phyloP scores from a whole-genome alignment of 2,888 invertebrate species.

The Pheosia gnoma region DNA sequence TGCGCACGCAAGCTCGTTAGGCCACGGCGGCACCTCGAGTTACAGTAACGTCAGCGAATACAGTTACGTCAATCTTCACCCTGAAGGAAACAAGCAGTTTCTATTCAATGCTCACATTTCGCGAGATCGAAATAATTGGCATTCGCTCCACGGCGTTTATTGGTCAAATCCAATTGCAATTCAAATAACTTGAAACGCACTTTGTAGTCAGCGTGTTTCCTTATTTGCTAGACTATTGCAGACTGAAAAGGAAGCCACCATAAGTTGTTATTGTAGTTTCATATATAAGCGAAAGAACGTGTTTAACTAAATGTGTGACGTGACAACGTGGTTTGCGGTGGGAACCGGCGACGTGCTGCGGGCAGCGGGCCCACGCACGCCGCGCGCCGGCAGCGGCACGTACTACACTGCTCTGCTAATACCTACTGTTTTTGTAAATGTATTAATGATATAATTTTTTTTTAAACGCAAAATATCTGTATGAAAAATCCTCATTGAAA shows the following conservation, averaged over 20 bases:
- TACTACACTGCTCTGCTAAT: neutral
- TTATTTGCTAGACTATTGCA: neutral
- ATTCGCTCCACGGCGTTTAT: neutral
- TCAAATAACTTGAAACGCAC: neutral
- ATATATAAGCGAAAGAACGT: neutral
- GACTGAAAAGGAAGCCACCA: neutral
- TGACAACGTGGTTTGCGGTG: neutral
- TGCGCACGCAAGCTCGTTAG: neutral
- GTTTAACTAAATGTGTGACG: neutral
- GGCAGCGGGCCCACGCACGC: neutral
- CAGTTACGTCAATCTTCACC: neutral
- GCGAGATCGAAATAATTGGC: constrained; percentile 3
- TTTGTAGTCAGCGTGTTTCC: neutral
- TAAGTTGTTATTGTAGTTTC: neutral
- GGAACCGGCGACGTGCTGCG: neutral
- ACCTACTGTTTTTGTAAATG: neutral
- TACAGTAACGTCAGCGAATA: constrained; percentile 13
- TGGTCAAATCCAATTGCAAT: neutral
- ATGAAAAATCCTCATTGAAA: too few species aligned
- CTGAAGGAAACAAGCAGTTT: neutral
- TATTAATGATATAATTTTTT: too few species aligned
- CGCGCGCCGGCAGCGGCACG: neutral
- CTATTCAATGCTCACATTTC: neutral
- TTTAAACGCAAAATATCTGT: too few species aligned
- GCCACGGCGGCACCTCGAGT: constrained; percentile 12